Conservation (phyloP, 1,140 invertebrate species). For the Trachymyrmex cornetzi region DNA sequence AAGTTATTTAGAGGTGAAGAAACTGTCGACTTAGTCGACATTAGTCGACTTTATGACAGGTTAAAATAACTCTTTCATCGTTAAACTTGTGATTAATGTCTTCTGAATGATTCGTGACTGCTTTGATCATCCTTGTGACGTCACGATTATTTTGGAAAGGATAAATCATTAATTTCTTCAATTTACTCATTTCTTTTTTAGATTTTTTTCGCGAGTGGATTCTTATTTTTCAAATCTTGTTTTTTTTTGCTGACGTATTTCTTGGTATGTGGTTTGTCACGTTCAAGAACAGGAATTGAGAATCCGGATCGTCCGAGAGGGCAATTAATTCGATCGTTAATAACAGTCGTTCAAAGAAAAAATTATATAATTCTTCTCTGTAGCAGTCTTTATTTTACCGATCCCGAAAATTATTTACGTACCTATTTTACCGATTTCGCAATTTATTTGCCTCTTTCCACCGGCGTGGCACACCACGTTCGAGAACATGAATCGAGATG, state of each 20-base stretch:
- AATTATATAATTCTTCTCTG: background rate
- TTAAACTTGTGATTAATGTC: background rate
- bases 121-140: background rate
- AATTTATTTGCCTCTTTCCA: background rate
- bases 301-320: background rate
- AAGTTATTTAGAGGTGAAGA: too few species aligned
- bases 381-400: background rate
- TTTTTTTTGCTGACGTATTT: background rate
- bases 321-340: background rate
- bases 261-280: too few species aligned
- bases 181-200: background rate
- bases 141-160: background rate
- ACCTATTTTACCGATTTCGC: background rate
- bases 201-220: background rate
- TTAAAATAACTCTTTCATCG: background rate
- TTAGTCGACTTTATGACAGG: background rate
- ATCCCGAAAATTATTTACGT: background rate
- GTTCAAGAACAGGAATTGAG: background rate
- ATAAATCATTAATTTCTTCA: background rate
- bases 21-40: too few species aligned
- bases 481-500: slow-evolving; percentile 38
- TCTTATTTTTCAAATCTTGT: background rate
- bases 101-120: too few species aligned
- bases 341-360: background rate
- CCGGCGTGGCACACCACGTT: background rate